These are phyloP conservation scores for Orchesella cincta DNA, from an alignment of 1,140 invertebrate species.

Conservation along the genomic window DNA sequence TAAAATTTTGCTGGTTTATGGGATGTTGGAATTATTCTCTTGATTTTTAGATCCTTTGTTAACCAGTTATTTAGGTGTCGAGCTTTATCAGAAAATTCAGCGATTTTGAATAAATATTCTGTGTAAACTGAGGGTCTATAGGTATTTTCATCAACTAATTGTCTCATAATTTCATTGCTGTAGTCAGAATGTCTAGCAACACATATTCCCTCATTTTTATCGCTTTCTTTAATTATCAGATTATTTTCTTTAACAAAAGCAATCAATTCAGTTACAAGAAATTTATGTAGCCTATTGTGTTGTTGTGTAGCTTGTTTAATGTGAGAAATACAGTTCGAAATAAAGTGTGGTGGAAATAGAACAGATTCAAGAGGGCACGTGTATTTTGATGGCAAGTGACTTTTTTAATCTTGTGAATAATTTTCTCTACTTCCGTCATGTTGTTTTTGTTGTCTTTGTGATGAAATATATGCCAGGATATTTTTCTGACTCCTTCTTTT, in stretches of 20 bases:
- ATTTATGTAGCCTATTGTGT: not conserved
- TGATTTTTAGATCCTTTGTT: not conserved
- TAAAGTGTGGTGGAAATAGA: not conserved
- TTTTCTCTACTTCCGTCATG: too few relatives aligned
- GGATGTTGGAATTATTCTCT: not conserved
- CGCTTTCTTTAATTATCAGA: slow-evolving; percentile 10
- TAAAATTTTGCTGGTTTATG: slow-evolving; percentile 17
- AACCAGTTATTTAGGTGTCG: not conserved
- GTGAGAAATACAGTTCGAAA: not conserved
- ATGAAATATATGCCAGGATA: slow-evolving; percentile 3
- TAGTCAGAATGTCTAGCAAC: not conserved
- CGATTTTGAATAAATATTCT: not conserved
- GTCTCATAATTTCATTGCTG: not conserved
- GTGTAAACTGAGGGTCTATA: not conserved
- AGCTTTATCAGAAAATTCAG: not conserved
- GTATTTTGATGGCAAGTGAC: not conserved
- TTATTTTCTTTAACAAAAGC: not conserved
- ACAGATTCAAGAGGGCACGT: not conserved
- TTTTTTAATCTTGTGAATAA: slow-evolving; percentile 2
- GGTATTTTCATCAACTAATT: not conserved
- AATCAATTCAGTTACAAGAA: not conserved
- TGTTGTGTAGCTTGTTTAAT: not conserved
- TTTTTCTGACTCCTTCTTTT: not conserved
- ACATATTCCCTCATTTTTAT: slow-evolving; percentile 20
- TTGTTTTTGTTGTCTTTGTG: not conserved